A percentile compares a stretch with the other conserved stretches of the same genome.
Conservation (phyloP, 1,140 invertebrate species). For the Ceratosolen solmsi region DNA sequence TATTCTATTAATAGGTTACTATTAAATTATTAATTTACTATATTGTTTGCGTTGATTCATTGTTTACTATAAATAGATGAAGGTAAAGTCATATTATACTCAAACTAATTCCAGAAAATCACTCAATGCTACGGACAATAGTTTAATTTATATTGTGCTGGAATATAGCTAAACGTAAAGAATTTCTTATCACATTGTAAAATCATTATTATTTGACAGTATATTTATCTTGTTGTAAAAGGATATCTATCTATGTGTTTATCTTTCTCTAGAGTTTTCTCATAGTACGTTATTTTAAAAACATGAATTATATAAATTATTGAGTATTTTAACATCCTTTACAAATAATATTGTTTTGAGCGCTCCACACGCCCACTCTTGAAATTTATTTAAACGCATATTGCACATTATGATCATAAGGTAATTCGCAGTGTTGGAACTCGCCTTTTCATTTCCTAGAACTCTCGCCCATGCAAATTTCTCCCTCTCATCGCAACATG, state of each 20-base stretch:
- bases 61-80: not conserved
- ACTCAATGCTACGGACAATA: not conserved
- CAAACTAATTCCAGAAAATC: not conserved
- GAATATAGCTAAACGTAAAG: not conserved
- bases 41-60: not conserved
- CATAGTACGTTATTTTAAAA: not conserved
- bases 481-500: not conserved
- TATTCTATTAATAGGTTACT: not conserved
- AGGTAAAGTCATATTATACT: not conserved
- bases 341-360: slow-evolving; percentile 4
- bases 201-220: not conserved
- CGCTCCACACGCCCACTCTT: not conserved
- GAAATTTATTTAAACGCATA: slow-evolving; percentile 15
- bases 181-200: not conserved
- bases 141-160: not conserved
- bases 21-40: not conserved
- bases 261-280: not conserved
- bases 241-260: not conserved
- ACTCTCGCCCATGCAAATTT: slow-evolving; percentile 39
- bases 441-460: slow-evolving; percentile 7
- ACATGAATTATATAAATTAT: slow-evolving; percentile 12
- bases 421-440: slow-evolving; percentile 24
- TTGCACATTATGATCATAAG: slow-evolving; percentile 31
- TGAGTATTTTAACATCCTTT: not conserved
- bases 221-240: not conserved